These are phyloP conservation scores for Pachycephala philippinensis DNA, from an alignment of 2,113 vertebrate species.

Conservation along the genomic window DNA sequence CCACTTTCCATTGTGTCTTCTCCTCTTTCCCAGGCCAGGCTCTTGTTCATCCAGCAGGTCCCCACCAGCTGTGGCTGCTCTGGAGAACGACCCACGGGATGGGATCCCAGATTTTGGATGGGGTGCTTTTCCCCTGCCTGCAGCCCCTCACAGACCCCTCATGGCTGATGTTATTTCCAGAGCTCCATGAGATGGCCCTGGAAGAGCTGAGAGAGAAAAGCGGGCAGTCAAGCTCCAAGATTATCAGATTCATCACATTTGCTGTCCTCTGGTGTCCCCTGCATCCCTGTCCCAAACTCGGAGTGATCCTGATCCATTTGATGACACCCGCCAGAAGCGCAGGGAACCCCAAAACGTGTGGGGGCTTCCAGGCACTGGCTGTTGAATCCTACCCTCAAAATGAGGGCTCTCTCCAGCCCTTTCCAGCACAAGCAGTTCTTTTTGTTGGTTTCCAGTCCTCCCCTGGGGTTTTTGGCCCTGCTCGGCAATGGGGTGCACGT, in stretches of 20 bases:
- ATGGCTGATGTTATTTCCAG: rapidly evolving
- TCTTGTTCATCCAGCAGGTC: background rate
- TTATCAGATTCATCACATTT: rapidly evolving
- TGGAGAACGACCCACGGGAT: background rate
- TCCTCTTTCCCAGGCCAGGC: background rate
- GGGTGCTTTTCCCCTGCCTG: background rate
- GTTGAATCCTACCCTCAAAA: background rate
- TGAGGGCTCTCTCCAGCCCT: background rate
- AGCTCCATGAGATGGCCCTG: background rate
- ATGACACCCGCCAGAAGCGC: background rate
- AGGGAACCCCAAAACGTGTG: rapidly evolving
- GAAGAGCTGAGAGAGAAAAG: background rate
- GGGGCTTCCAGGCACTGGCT: background rate
- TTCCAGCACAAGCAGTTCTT: rapidly evolving
- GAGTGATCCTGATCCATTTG: rapidly evolving
- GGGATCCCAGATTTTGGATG: rapidly evolving
- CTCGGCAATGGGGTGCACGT: background rate
- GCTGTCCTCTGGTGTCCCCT: rapidly evolving
- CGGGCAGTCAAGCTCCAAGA: background rate
- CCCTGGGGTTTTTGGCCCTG: background rate
- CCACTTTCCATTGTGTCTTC: rapidly evolving
- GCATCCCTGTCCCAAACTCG: rapidly evolving
- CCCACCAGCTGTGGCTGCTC: background rate
- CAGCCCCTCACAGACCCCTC: too few relatives aligned
- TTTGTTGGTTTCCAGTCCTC: background rate